These are phyloP conservation scores for Ginglymostoma cirratum DNA, from an alignment of 2,113 vertebrate genomes.

Conservation along the genomic window DNA sequence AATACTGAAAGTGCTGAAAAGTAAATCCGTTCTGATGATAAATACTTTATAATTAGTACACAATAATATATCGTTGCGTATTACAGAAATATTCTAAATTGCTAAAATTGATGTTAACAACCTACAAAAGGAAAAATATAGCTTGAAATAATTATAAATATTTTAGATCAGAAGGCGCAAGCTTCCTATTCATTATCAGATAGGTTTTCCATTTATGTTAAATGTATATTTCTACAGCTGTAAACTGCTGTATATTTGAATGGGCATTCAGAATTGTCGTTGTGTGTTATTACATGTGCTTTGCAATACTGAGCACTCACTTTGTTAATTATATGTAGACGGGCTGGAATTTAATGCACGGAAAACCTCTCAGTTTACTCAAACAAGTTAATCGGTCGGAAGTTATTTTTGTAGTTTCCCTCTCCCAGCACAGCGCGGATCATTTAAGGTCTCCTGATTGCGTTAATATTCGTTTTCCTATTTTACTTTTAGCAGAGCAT, in stretches of 20 bases:
- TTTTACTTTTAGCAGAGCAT: background rate
- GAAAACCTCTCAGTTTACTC: conserved; percentile 31
- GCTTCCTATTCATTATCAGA: background rate
- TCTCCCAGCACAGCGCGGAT: conserved; percentile 45
- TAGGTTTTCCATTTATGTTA: background rate
- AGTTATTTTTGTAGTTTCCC: conserved; percentile 57
- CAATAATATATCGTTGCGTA: background rate
- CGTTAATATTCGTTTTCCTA: conserved; percentile 22
- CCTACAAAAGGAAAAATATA: background rate
- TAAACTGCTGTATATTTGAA: background rate
- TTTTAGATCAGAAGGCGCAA: background rate
- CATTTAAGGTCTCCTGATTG: conserved; percentile 40
- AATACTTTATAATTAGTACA: background rate
- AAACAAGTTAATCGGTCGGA: conserved; percentile 44
- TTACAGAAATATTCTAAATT: background rate
- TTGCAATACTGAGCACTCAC: background rate
- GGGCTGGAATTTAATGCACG: background rate
- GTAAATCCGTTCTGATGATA: background rate
- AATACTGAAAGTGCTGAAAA: background rate
- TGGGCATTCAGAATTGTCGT: background rate
- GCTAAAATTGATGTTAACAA: background rate
- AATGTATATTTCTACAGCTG: background rate
- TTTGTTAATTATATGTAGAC: background rate
- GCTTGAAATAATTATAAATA: background rate
- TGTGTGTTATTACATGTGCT: background rate